phyloP scores from a whole-genome alignment of 1,140 invertebrate genomes.

The Dendroctonus valens region DNA sequence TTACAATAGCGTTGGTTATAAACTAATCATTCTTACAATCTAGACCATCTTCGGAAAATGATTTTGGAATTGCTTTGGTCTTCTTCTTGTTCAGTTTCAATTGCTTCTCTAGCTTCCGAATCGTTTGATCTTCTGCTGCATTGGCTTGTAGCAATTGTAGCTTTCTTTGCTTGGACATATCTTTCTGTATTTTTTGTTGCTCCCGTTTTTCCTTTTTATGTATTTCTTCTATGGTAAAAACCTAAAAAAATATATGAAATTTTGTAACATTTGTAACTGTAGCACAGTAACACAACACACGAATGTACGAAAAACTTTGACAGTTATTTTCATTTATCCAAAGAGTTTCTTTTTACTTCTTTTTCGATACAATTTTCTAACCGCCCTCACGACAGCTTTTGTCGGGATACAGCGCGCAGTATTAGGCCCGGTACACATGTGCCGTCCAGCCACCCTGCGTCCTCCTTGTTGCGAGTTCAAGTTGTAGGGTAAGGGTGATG shows the following conservation, averaged over 20 bases:
- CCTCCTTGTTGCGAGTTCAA: too few relatives aligned
- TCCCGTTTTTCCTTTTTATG: constrained; percentile 50
- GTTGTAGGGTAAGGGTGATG: too few relatives aligned
- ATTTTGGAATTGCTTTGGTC: constrained; percentile 71
- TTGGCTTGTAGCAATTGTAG: constrained; percentile 69
- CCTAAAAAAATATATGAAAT: constrained; percentile 9
- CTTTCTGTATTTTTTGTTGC: constrained; percentile 54
- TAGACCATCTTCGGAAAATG: constrained; percentile 78
- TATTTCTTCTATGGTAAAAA: constrained; percentile 41
- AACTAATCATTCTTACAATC: constrained; percentile 67
- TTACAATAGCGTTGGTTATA: constrained; percentile 3
- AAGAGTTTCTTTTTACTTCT: too few relatives aligned
- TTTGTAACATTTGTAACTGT: too few relatives aligned
- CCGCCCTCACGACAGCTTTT: too few relatives aligned
- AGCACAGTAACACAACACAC: too few relatives aligned
- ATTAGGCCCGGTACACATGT: too few relatives aligned
- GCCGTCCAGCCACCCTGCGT: too few relatives aligned
- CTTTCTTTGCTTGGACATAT: constrained; percentile 60
- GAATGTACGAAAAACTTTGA: too few relatives aligned
- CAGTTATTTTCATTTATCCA: too few relatives aligned
- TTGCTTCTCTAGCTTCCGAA: constrained; percentile 80
- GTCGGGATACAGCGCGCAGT: too few relatives aligned
- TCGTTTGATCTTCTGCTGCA: constrained; percentile 74
- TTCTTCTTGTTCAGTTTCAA: constrained; percentile 79
- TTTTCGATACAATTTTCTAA: too few relatives aligned